A percentile compares a stretch with the other conserved stretches of the same genome.
These are phyloP conservation scores for Suricata suricatta DNA, from an alignment of 2,113 vertebrate genomes.

Conservation along the genomic window DNA sequence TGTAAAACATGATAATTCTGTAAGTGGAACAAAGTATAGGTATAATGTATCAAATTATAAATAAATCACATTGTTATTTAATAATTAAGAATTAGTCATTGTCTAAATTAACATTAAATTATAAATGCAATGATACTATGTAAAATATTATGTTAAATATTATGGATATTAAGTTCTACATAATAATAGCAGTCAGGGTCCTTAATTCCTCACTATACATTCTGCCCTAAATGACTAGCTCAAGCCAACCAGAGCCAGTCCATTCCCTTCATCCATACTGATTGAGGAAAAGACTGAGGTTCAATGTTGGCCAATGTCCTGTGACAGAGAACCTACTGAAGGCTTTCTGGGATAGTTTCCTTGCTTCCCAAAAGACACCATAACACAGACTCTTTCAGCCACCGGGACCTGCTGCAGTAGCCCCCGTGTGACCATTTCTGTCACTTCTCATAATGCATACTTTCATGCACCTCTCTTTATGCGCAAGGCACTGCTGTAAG, in stretches of 20 bases:
- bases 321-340: neutral
- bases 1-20: conserved; percentile 5
- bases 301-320: neutral
- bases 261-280: neutral
- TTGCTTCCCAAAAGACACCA: neutral
- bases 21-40: conserved; percentile 3
- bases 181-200: neutral
- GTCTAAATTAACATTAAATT: neutral
- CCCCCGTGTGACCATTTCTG: neutral
- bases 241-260: neutral
- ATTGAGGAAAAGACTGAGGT: neutral
- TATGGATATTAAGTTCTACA: neutral
- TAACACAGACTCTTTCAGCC: neutral
- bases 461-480: neutral
- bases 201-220: neutral
- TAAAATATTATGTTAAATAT: neutral
- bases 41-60: neutral
- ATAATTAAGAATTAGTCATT: neutral
- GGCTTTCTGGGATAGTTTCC: neutral
- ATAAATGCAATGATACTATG: neutral
- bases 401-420: neutral
- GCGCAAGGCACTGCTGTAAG: neutral
- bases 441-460: neutral
- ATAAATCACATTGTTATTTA: neutral
- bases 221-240: neutral